Evolutionary conservation across 2,888 invertebrate species (phyloP).

Genomic region (Chirona hameri): DNA sequence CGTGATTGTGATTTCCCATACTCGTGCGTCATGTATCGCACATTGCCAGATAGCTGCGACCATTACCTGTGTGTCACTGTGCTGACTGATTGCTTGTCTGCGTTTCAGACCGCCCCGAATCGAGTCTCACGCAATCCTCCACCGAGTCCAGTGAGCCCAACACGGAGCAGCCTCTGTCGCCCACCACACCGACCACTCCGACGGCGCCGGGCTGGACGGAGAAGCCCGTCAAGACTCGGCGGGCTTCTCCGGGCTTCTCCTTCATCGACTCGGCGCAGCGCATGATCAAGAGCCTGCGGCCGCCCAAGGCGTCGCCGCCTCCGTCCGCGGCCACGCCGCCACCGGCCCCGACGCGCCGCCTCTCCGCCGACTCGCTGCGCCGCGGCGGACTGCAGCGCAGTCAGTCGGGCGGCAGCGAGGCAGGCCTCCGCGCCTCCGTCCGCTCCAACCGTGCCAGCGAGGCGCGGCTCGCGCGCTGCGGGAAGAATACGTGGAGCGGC

Average conservation of each 20-base stretch:
- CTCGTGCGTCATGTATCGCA: too few species aligned
- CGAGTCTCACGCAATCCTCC: conserved; percentile 42
- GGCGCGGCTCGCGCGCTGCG: conserved; percentile 34
- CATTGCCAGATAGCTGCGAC: too few species aligned
- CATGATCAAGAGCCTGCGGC: neutral
- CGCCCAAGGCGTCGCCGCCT: conserved; percentile 9
- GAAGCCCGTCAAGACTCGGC: neutral
- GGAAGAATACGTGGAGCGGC: conserved; percentile 72
- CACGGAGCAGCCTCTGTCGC: neutral
- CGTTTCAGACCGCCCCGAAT: conserved; percentile 44
- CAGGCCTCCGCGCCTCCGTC: conserved; percentile 10
- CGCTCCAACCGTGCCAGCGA: conserved; percentile 26
- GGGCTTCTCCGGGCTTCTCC: too few species aligned
- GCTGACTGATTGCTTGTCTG: neutral
- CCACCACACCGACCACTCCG: neutral
- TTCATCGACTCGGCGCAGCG: conserved; percentile 23
- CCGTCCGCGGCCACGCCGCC: neutral
- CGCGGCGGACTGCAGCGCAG: conserved; percentile 12
- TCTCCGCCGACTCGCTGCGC: neutral
- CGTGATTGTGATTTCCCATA: too few species aligned
- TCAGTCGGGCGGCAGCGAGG: conserved; percentile 13
- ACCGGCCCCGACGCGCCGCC: neutral
- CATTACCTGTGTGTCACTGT: too few species aligned
- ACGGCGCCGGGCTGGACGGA: neutral
- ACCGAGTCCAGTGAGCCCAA: conserved; percentile 32